Conservation (phyloP, 1,140 invertebrate species). For the Metaphire vulgaris region DNA sequence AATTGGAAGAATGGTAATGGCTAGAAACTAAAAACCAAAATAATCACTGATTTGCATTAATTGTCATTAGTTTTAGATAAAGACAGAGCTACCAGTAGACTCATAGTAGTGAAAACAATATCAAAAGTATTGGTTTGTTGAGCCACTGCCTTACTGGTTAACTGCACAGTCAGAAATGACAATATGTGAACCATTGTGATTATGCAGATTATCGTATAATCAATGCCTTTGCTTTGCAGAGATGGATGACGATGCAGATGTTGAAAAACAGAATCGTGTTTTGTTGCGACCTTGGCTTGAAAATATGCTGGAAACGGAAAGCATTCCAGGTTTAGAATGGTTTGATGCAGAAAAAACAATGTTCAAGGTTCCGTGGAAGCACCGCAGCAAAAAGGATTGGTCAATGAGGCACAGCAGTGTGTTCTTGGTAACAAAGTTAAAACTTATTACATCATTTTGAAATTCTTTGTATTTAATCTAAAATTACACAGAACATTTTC, state of each 20-base stretch:
- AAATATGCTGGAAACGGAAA: conserved; percentile 9
- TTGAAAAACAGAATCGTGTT: background rate
- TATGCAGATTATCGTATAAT: no score
- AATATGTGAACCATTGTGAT: no score
- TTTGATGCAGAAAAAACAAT: conserved; percentile 16
- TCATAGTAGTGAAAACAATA: background rate
- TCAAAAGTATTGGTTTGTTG: background rate
- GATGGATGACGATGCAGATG: conserved; percentile 3
- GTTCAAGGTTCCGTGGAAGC: conserved; percentile 22
- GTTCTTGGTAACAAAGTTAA: background rate
- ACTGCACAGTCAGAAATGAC: background rate
- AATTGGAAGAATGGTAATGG: no score
- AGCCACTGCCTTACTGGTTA: background rate
- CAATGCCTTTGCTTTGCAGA: background rate
- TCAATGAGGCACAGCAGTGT: conserved; percentile 18
- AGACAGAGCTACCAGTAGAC: background rate
- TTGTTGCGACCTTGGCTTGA: conserved; percentile 17
- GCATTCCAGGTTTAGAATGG: conserved; percentile 15
- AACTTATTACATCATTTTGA: background rate
- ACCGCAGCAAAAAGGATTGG: conserved; percentile 23
- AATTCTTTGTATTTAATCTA: background rate
- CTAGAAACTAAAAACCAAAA: no score
- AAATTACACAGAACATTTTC: background rate
- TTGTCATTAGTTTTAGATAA: background rate
- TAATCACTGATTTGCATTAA: background rate